A percentile compares a stretch with the other conserved stretches of the same genome.
Evolutionary conservation across 2,113 vertebrate genomes (phyloP).

Genomic region (Scortum barcoo): DNA sequence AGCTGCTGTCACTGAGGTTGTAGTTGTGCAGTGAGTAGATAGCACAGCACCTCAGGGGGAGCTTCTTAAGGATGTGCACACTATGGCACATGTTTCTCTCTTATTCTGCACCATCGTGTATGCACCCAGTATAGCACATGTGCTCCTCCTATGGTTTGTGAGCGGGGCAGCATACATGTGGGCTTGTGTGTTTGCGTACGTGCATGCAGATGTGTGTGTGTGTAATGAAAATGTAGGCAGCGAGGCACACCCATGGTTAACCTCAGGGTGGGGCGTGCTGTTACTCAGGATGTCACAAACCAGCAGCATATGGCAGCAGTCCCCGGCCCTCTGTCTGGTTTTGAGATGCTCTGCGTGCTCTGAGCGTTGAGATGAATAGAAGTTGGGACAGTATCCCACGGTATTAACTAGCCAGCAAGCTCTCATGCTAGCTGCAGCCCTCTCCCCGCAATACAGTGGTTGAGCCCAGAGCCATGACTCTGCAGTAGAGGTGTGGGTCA

Average conservation of each 20-base stretch:
- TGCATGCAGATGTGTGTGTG: constrained; percentile 27
- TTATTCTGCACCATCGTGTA: not conserved
- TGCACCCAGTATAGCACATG: not conserved
- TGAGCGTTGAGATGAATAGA: constrained; percentile 40
- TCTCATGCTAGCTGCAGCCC: constrained; percentile 34
- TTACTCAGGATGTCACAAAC: constrained; percentile 73
- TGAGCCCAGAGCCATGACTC: constrained; percentile 71
- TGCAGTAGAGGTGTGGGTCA: constrained; percentile 79
- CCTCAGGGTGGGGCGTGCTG: constrained; percentile 75
- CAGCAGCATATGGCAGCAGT: constrained; percentile 73
- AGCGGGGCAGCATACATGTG: constrained; percentile 1
- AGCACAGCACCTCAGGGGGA: constrained; percentile 35
- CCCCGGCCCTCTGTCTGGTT: constrained; percentile 40
- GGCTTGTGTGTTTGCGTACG: constrained; percentile 1
- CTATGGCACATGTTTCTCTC: not conserved
- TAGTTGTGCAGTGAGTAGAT: constrained; percentile 54
- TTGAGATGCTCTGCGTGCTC: constrained; percentile 48
- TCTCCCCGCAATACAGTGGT: constrained; percentile 56
- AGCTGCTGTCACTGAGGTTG: constrained; percentile 68
- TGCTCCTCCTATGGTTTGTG: constrained; percentile 23
- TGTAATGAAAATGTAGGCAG: constrained; percentile 59
- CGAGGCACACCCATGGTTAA: constrained; percentile 81
- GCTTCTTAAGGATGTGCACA: constrained; percentile 11
- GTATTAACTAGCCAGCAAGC: constrained; percentile 11
- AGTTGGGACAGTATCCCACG: constrained; percentile 21